Percentiles rank a stretch among this genome's conserved stretches.
Evolutionary conservation across 2,888 invertebrate genomes (phyloP).

Genomic region (Diaphora mendica): DNA sequence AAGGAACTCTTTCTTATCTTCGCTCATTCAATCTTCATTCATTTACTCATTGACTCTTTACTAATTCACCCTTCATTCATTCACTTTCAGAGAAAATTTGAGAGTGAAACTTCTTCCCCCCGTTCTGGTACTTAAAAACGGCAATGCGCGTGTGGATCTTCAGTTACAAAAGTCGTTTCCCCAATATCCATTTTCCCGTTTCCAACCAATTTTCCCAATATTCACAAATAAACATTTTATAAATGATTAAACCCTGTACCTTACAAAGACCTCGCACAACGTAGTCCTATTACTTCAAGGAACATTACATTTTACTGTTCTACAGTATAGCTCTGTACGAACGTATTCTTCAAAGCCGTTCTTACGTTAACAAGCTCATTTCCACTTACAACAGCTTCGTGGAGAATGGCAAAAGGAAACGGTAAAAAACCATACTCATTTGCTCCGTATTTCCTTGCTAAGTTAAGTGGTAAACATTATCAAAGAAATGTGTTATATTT

Average conservation of each 20-base stretch:
- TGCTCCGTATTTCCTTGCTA: not conserved
- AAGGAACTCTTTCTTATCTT: too few relatives aligned
- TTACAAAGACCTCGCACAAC: not conserved
- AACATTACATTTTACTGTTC: conserved; percentile 23
- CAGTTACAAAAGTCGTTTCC: too few relatives aligned
- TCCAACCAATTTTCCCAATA: too few relatives aligned
- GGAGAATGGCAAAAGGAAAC: not conserved
- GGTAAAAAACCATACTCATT: not conserved
- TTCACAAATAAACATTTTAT: not conserved
- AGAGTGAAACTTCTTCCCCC: too few relatives aligned
- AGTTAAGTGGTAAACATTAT: not conserved
- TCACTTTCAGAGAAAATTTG: too few relatives aligned
- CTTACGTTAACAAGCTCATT: conserved; percentile 4
- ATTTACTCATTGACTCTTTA: too few relatives aligned
- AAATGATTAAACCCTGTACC: not conserved
- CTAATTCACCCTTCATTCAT: too few relatives aligned
- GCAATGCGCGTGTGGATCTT: too few relatives aligned
- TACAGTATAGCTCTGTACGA: conserved; percentile 3
- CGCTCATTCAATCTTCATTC: too few relatives aligned
- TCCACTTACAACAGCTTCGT: not conserved
- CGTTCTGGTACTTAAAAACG: too few relatives aligned
- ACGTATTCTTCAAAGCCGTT: conserved; percentile 4
- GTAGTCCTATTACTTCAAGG: not conserved
- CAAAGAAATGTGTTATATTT: not conserved
- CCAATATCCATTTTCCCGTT: too few relatives aligned